Evolutionary conservation across 2,888 invertebrate genomes (phyloP).

Genomic region (Strigamia crassipes): DNA sequence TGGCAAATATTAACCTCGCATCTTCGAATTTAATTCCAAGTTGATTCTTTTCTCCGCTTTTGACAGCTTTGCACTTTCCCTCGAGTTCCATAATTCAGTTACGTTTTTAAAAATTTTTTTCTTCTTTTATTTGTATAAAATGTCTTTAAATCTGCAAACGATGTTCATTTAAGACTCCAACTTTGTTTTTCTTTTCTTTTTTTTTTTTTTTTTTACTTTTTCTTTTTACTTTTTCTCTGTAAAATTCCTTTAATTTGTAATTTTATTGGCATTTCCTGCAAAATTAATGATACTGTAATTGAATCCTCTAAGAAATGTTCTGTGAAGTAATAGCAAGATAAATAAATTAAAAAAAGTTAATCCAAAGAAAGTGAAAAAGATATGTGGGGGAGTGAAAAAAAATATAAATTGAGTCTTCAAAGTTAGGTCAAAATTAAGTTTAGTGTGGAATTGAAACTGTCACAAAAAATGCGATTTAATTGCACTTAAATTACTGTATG

Average conservation of each 20-base stretch:
- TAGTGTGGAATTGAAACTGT: slow-evolving; percentile 1
- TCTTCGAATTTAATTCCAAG: neutral
- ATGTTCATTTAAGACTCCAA: slow-evolving; percentile 25
- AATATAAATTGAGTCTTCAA: neutral
- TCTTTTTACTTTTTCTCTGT: neutral
- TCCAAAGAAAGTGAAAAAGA: slow-evolving; percentile 7
- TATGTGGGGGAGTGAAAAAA: neutral
- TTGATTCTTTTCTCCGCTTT: neutral
- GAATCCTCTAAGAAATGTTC: neutral
- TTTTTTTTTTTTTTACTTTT: neutral
- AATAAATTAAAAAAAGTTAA: slow-evolving; percentile 2
- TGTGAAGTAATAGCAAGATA: slow-evolving; percentile 14
- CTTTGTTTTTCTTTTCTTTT: neutral
- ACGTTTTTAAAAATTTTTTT: neutral
- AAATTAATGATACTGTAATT: slow-evolving; percentile 35
- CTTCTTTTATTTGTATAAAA: neutral
- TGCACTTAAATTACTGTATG: neutral
- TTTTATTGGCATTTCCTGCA: neutral
- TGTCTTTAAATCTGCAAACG: slow-evolving; percentile 32
- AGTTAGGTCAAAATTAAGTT: slow-evolving; percentile 9
- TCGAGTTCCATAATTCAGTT: slow-evolving; percentile 7
- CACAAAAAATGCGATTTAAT: neutral
- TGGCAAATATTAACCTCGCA: neutral
- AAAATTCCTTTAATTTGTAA: too few species aligned
- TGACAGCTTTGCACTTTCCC: neutral